Evolutionary conservation across 2,797 vertebrate genomes (phyloP).

Genomic region (Acrossocheilus fasciatus): DNA sequence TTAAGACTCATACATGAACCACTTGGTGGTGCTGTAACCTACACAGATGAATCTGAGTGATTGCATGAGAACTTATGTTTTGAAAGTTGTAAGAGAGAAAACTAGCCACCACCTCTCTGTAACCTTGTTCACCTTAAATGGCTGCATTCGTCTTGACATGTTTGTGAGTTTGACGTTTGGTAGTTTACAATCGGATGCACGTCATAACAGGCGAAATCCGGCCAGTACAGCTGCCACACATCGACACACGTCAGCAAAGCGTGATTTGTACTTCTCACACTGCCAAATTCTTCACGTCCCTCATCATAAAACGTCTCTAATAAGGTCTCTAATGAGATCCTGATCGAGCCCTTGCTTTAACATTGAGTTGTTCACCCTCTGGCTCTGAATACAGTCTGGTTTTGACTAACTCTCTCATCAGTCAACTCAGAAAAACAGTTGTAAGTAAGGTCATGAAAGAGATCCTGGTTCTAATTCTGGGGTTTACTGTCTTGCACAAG

Average conservation of each 20-base stretch:
- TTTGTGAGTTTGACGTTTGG: not conserved
- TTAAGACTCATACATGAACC: not conserved
- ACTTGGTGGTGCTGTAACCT: constrained; percentile 50
- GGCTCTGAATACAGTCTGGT: constrained; percentile 13
- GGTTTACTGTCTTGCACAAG: not conserved
- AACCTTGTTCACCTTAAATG: constrained; percentile 16
- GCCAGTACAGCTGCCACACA: constrained; percentile 25
- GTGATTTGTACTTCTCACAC: constrained; percentile 27
- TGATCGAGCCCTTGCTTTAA: not conserved
- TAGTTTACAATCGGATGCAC: constrained; percentile 14
- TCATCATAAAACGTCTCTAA: constrained; percentile 34
- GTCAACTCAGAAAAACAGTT: not conserved
- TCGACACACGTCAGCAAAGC: constrained; percentile 13
- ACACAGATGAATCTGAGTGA: not conserved
- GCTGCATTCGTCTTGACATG: constrained; percentile 1
- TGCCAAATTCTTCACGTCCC: constrained; percentile 16
- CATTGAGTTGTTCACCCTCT: not conserved
- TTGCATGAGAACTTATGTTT: not conserved
- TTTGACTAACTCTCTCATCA: constrained; percentile 6
- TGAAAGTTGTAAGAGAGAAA: not conserved
- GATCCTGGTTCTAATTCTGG: constrained; percentile 1
- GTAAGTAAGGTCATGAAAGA: not conserved
- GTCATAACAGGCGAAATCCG: not conserved
- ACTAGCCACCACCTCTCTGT: constrained; percentile 15
- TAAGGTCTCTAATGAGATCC: constrained; percentile 15